Conservation (phyloP, 2,888 invertebrate species). For the Sarcophaga variegata region DNA sequence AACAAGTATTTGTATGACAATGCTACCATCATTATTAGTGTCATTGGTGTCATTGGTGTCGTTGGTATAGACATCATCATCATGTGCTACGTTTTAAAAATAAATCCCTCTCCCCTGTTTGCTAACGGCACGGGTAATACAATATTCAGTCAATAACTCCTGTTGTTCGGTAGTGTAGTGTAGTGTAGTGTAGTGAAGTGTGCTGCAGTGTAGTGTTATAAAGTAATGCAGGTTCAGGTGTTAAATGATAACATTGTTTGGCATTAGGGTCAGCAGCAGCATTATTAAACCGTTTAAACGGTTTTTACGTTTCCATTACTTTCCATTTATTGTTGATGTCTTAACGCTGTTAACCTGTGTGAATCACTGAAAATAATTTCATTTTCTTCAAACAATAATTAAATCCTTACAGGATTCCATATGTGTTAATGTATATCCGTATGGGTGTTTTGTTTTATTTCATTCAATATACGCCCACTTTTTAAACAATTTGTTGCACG, state of each 20-base stretch:
- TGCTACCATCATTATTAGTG: conserved; percentile 8
- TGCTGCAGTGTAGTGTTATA: neutral
- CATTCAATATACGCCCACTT: neutral
- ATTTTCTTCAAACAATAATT: conserved; percentile 21
- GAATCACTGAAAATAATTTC: neutral
- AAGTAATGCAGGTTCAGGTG: conserved; percentile 61
- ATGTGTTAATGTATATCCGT: no score
- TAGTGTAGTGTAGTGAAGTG: no score
- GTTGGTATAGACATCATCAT: neutral
- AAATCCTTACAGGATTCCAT: conserved; percentile 22
- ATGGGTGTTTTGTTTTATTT: conserved; percentile 13
- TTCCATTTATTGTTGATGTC: neutral
- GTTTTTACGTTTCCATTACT: neutral
- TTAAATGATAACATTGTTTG: conserved; percentile 33
- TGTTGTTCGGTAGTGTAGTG: neutral
- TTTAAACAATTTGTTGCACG: no score
- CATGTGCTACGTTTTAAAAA: conserved; percentile 11
- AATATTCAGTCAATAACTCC: neutral
- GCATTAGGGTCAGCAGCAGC: no score
- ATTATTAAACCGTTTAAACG: conserved; percentile 6
- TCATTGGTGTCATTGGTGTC: neutral
- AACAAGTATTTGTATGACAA: conserved; percentile 16
- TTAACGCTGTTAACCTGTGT: neutral
- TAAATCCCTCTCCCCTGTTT: conserved; percentile 21
- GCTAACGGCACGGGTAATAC: neutral